phyloP scores from a whole-genome alignment of 2,888 invertebrate species.

The Stenolophus ochropezus region DNA sequence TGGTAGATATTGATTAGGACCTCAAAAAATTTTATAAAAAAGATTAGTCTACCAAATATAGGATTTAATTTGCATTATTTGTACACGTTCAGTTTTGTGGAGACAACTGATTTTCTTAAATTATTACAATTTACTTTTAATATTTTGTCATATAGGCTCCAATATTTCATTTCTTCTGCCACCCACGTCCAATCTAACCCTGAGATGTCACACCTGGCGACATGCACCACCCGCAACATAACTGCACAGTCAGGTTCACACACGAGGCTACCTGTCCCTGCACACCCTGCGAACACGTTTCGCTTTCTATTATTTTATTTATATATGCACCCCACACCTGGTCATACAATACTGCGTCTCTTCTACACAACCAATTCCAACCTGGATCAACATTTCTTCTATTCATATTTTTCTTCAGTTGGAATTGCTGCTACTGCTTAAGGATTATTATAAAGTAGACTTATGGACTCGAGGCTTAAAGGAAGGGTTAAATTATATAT shows the following conservation, averaged over 20 bases:
- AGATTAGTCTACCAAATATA: no score
- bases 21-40: no score
- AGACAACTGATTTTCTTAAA: no score
- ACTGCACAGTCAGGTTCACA: conserved; percentile 46
- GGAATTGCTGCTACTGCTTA: conserved; percentile 24
- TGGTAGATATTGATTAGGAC: no score
- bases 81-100: no score
- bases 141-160: no score
- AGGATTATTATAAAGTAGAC: conserved; percentile 12
- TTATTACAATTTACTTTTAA: no score
- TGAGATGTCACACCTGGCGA: conserved; percentile 31
- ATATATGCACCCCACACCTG: conserved; percentile 54
- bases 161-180: no score
- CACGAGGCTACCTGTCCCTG: not conserved
- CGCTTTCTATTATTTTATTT: conserved; percentile 51
- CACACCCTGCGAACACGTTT: no score
- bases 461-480: conserved; percentile 5
- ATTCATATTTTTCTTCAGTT: conserved; percentile 34
- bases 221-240: conserved; percentile 17
- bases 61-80: no score
- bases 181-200: conserved; percentile 16
- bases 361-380: conserved; percentile 25
- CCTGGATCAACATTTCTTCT: conserved; percentile 39
- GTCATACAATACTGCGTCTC: not conserved
- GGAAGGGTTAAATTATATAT: conserved; percentile 28